Percentiles rank a stretch among this genome's conserved stretches.
Conservation (phyloP, 1,140 invertebrate genomes). For the Metopolophium dirhodum region DNA sequence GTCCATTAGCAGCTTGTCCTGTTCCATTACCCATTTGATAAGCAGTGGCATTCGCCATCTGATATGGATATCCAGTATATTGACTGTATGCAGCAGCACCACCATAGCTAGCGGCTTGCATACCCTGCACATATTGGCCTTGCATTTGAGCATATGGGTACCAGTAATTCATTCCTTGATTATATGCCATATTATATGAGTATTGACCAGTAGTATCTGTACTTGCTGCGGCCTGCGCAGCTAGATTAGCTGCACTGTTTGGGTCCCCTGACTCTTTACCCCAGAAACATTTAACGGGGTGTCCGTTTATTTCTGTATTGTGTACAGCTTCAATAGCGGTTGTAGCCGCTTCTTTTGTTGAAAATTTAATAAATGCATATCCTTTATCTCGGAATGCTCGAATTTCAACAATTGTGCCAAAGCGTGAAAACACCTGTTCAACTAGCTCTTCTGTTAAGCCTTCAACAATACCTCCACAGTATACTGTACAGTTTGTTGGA, state of each 20-base stretch:
- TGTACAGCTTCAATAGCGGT: constrained; percentile 96
- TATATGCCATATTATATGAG: constrained; percentile 69
- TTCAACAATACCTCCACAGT: constrained; percentile 95
- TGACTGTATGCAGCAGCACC: constrained; percentile 46
- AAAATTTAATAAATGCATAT: constrained; percentile 98
- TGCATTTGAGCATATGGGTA: constrained; percentile 70
- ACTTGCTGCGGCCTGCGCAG: constrained; percentile 64
- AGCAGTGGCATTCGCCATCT: constrained; percentile 45
- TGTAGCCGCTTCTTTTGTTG: constrained; percentile 95
- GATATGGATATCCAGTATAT: constrained; percentile 52
- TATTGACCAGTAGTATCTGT: constrained; percentile 67
- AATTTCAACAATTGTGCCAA: constrained; percentile 95
- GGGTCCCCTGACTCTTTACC: constrained; percentile 91
- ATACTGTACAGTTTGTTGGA: constrained; percentile 98
- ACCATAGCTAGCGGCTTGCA: constrained; percentile 50
- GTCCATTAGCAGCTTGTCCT: constrained; percentile 51
- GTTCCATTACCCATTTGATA: constrained; percentile 55
- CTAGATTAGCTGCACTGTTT: constrained; percentile 65
- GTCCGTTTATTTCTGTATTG: constrained; percentile 95
- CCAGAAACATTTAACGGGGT: constrained; percentile 99
- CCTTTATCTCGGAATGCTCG: constrained; percentile 99
- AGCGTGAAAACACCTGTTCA: constrained; percentile 92
- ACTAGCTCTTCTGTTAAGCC: constrained; percentile 94
- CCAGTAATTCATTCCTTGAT: constrained; percentile 81
- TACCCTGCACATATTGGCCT: constrained; percentile 58